Conservation (phyloP, 2,888 invertebrate genomes). For the Habroteleia sp. region DNA sequence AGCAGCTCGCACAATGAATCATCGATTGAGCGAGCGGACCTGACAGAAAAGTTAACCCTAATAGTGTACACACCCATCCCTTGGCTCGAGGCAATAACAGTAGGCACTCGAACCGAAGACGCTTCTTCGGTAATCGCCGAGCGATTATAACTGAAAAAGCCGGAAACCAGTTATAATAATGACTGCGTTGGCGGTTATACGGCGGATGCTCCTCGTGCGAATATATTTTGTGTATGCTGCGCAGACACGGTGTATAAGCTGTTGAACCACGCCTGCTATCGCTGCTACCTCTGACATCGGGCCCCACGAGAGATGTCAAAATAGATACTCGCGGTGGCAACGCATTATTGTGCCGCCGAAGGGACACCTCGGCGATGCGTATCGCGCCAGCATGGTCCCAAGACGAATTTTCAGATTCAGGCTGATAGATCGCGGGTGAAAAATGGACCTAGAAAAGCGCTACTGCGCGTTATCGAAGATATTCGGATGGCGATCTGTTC, state of each 20-base stretch:
- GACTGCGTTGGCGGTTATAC: conserved; percentile 72
- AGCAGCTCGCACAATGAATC: conserved; percentile 45
- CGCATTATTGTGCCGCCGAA: conserved; percentile 24
- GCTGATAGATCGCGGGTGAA: conserved; percentile 37
- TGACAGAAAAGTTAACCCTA: conserved; percentile 72
- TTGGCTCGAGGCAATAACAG: conserved; percentile 73
- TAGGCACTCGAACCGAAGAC: conserved; percentile 77
- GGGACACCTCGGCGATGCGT: conserved; percentile 47
- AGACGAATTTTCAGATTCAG: conserved; percentile 40
- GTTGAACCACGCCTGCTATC: conserved; percentile 61
- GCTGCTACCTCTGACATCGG: conserved; percentile 43
- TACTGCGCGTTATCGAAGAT: conserved; percentile 22
- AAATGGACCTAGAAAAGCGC: conserved; percentile 20
- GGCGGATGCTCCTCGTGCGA: conserved; percentile 68
- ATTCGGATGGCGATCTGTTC: conserved; percentile 7
- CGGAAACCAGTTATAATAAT: conserved; percentile 79
- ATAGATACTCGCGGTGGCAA: conserved; percentile 45
- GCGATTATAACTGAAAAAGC: conserved; percentile 80
- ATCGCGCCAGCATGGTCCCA: conserved; percentile 47
- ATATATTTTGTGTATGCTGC: conserved; percentile 40
- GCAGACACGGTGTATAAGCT: conserved; percentile 40
- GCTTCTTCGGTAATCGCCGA: conserved; percentile 77
- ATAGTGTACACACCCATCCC: conserved; percentile 72
- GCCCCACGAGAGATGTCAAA: conserved; percentile 58
- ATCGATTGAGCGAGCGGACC: conserved; percentile 57